phyloP scores from a whole-genome alignment of 30 jellyfish, hydroid and myxozoan species.

The Pseudorhiza aurosa region DNA sequence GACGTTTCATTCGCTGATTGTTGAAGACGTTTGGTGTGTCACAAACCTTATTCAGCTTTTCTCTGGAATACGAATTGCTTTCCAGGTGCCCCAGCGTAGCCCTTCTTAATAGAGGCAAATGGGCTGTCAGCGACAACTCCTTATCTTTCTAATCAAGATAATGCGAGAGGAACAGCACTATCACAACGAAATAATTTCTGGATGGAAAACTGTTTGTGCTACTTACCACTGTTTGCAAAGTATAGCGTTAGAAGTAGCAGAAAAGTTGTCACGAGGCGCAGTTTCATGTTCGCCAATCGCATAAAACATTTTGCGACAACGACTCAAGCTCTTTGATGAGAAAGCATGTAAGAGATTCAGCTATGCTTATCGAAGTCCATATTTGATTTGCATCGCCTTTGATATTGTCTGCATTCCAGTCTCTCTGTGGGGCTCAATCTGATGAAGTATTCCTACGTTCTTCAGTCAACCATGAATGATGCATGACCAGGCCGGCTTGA shows the following conservation, averaged over 20 bases:
- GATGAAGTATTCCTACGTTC: conserved; percentile 21
- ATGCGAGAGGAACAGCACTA: too few relatives aligned
- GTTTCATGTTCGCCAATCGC: conserved; percentile 31
- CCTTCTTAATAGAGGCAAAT: too few relatives aligned
- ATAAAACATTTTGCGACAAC: conserved; percentile 37
- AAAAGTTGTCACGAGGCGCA: not conserved
- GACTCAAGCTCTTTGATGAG: not conserved
- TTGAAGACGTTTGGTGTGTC: too few relatives aligned
- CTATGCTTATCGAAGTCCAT: not conserved
- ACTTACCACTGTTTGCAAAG: not conserved
- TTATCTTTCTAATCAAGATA: too few relatives aligned
- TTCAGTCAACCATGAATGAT: conserved; percentile 24
- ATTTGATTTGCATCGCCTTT: not conserved
- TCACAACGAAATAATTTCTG: too few relatives aligned
- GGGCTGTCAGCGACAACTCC: too few relatives aligned
- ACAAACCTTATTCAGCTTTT: too few relatives aligned
- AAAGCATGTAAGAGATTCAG: not conserved
- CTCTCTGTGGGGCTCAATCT: not conserved
- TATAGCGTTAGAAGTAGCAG: not conserved
- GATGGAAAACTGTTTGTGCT: not conserved
- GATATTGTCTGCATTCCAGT: not conserved
- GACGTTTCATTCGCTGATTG: too few relatives aligned
- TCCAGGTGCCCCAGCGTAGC: too few relatives aligned
- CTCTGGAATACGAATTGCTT: too few relatives aligned
- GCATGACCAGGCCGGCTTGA: conserved; percentile 53